These are phyloP conservation scores for Drosophila nigritarsus DNA, from an alignment of 2,888 invertebrate genomes.

Conservation along the genomic window DNA sequence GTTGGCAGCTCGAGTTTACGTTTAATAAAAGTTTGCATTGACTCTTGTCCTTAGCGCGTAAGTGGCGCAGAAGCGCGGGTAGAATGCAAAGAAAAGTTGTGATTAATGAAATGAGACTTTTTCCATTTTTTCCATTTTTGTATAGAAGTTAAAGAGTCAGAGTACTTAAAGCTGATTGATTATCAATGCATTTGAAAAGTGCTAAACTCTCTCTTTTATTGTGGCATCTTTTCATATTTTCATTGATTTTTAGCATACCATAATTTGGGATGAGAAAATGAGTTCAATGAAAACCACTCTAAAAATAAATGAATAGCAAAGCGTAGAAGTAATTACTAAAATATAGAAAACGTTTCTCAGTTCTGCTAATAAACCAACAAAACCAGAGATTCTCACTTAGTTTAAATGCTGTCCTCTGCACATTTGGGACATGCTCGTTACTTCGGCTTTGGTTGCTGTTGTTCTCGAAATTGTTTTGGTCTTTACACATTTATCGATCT, in stretches of 20 bases:
- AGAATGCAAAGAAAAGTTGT: constrained; percentile 2
- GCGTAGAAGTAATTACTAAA: neutral
- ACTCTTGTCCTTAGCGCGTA: constrained; percentile 2
- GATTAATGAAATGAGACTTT: constrained; percentile 11
- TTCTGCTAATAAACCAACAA: neutral
- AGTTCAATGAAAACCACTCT: neutral
- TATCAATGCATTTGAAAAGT: neutral
- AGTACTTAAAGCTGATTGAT: neutral
- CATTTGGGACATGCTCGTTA: neutral
- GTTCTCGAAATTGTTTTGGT: neutral
- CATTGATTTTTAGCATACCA: neutral
- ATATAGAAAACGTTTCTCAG: neutral
- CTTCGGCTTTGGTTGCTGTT: neutral
- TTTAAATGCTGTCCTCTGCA: neutral
- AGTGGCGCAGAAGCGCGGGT: neutral
- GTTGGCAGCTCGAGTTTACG: constrained; percentile 30
- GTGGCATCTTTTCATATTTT: neutral
- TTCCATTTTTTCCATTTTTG: neutral
- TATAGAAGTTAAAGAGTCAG: neutral
- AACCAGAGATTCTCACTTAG: neutral
- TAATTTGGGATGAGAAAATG: neutral
- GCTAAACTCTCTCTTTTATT: neutral
- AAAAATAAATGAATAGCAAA: neutral
- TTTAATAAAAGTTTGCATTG: constrained; percentile 31
- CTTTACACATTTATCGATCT: neutral